Percentiles rank a stretch among this genome's conserved stretches.
phyloP scores from a whole-genome alignment of 2,797 vertebrate species.

The Melanotaenia pygmaea region DNA sequence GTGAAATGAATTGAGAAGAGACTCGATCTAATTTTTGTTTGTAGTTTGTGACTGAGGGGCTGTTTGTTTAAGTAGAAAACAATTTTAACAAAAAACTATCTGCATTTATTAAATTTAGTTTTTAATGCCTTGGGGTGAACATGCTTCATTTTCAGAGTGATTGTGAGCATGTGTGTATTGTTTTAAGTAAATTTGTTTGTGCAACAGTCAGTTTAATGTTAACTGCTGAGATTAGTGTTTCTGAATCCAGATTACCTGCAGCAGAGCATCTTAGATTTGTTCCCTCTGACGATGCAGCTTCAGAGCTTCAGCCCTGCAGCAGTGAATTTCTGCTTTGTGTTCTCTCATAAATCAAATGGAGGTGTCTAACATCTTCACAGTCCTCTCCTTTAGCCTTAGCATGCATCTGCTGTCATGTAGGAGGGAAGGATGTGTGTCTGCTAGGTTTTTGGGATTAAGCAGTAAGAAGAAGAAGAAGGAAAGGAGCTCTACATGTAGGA shows the following conservation, averaged over 20 bases:
- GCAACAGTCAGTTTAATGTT: slow-evolving; percentile 26
- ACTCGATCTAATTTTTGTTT: slow-evolving; percentile 70
- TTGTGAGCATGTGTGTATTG: slow-evolving; percentile 7
- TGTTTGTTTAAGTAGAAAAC: slow-evolving; percentile 76
- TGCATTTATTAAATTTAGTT: slow-evolving; percentile 68
- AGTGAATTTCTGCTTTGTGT: slow-evolving; percentile 56
- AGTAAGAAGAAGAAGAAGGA: slow-evolving; percentile 26
- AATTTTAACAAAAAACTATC: slow-evolving; percentile 72
- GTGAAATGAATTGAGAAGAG: slow-evolving; percentile 76
- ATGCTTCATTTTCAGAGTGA: slow-evolving; percentile 29
- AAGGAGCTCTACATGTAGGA: slow-evolving; percentile 18
- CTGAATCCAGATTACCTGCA: slow-evolving; percentile 30
- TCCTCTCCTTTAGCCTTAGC: slow-evolving; percentile 46
- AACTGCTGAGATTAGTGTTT: slow-evolving; percentile 44
- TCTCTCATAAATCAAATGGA: slow-evolving; percentile 58
- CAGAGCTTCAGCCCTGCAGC: slow-evolving; percentile 49
- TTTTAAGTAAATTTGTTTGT: slow-evolving; percentile 47
- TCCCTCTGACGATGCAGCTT: slow-evolving; percentile 44
- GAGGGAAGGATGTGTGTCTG: slow-evolving; percentile 24
- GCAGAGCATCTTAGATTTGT: slow-evolving; percentile 48
- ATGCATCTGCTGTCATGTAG: slow-evolving; percentile 39
- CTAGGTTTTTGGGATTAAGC: slow-evolving; percentile 47
- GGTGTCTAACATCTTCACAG: slow-evolving; percentile 44
- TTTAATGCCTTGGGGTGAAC: slow-evolving; percentile 43
- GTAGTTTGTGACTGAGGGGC: slow-evolving; percentile 76